Evolutionary conservation across 64 coral and sea anemone genomes (phyloP), one percentile per base, ranked within the genome.

Genomic region (Exaiptasia diaphana): DNA sequence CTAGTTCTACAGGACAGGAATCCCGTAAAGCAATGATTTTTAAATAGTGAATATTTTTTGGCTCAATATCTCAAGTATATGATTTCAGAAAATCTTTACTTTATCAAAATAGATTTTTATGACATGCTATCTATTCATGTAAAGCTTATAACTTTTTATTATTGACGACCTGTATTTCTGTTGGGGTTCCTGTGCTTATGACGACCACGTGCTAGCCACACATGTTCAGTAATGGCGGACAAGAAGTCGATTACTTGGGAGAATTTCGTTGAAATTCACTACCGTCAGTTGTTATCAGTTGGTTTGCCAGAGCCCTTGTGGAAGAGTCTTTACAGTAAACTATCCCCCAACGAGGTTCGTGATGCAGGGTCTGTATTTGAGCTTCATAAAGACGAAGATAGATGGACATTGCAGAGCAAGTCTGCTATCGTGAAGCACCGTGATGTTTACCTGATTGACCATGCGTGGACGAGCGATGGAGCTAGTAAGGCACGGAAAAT

Each of bases 401-500:
- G 28, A 26, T 79, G 62, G 86, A 62, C 55, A 14, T 41, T 94
- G 43, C 91, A 89, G 69, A 45, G 80, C 30, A 89, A 80, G 74
- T 53, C 76, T 11, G 42, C 65, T 30, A 28, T 94, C 72, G 62
- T 78, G 20, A 89, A 85, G 64, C 52, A 75, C 21, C 41, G 77
- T n/a, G 91, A 94, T 37, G 91, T 94, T 61, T 94, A 64, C 48
- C 53, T 89, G 5, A 48, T 94, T 9, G 54, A 88, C 38, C 91
- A 94, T 24, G 64, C 54, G 2, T 94, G 91, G 91, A 79, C 91
- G 5, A 89, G 79, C 74, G 86, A 94, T 80, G 91, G 86, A 34
- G 18, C 33, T 18, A 44, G 43, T 22, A 50, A 77, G 52, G 91
- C 91, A 9, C 89, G 89, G 42, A 67, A 80, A 53, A 49, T 57